Evolutionary conservation across 2,888 invertebrate genomes (phyloP).

Genomic region (Morpho deidamia): DNA sequence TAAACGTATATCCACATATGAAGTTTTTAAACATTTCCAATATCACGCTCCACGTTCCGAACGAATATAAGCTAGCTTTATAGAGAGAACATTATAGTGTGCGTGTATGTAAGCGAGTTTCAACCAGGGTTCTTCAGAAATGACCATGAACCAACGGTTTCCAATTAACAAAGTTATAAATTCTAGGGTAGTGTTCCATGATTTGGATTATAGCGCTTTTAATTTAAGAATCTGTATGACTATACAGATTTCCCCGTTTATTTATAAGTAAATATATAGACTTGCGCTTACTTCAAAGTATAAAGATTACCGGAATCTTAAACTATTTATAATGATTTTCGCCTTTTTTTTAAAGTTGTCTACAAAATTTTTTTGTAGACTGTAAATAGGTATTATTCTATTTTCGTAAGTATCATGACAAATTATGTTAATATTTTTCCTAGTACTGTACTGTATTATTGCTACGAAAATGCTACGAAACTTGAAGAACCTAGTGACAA

Average conservation of each 20-base stretch:
- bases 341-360: too few relatives aligned
- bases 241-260: background rate
- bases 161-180: conserved; percentile 42
- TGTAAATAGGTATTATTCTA: too few relatives aligned
- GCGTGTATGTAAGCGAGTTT: conserved; percentile 36
- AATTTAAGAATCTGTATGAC: too few relatives aligned
- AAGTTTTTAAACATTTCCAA: conserved; percentile 20
- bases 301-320: too few relatives aligned
- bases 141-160: conserved; percentile 54
- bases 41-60: conserved; percentile 12
- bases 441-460: too few relatives aligned
- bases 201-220: background rate
- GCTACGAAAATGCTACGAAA: too few relatives aligned
- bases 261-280: background rate
- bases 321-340: too few relatives aligned
- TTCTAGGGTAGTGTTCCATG: background rate
- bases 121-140: conserved; percentile 57
- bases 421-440: too few relatives aligned
- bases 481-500: too few relatives aligned
- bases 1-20: conserved; percentile 1
- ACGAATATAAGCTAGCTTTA: background rate
- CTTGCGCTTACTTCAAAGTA: too few relatives aligned
- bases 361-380: too few relatives aligned
- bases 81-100: conserved; percentile 9
- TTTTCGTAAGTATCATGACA: too few relatives aligned